Evolutionary conservation across 2,797 vertebrate species (phyloP), one percentile per base, ranked within the genome.

Genomic region (Gorsachius magnificus): DNA sequence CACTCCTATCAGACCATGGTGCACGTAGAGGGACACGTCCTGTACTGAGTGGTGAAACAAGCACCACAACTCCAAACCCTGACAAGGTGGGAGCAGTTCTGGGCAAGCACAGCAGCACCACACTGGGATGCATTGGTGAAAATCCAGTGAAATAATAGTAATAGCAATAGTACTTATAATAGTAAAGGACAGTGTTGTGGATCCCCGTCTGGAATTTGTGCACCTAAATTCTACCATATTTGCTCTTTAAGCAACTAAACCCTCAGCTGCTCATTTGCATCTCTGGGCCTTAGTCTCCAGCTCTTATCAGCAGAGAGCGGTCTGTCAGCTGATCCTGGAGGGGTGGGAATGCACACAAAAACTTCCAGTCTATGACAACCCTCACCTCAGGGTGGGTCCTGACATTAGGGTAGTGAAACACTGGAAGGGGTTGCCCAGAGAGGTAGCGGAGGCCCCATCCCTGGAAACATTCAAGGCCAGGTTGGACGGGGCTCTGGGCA

Each of bases 261-360:
- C 29, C 18, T 88, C 33, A 71, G 33, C 28, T 75, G 36, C 22
- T 58, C 13, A 33, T 72, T 69, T 89, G 26, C 33, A 20, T 14
- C 7, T 75, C 66, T 29, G 26, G 33, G 19, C 6, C 43, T 86
- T 26, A 28, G 45, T 43, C 26, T 78, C 57, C 43, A 78, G 0
- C 11, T 26, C 5, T 60, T 13, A 15, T 7, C 0, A 0, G 15
- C 36, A 38, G 5, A 15, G 9, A 54, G 11, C 10, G 6, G 18
- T 69, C 68, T 66, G 28, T 24, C 1, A 0, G 45, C 33, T 89
- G 43, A 70, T 54, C 31, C 26, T 1, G 0, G 20, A 63, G n/a
- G 31, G 6, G 13, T 46, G 5, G 54, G n/a, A 88, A 78, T 10
- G 8, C 69, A 35, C 61, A 60, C 11, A 75, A 78, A 74, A 80